These are phyloP conservation scores for Agonopterix arenella DNA, from an alignment of 2,888 invertebrate genomes.

Conservation along the genomic window DNA sequence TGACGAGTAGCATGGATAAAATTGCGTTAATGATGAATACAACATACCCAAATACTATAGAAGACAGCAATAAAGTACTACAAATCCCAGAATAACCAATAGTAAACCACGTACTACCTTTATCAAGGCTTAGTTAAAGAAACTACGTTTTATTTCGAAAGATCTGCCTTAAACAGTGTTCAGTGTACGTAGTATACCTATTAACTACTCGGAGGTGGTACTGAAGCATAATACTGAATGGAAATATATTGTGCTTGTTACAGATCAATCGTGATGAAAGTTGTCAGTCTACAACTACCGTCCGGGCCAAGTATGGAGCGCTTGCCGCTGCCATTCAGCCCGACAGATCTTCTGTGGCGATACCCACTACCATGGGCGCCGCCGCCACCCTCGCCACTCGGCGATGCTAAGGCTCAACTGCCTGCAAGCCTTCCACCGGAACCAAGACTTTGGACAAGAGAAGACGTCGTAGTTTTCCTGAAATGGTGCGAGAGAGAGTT, in stretches of 20 bases:
- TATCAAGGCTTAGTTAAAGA: too few species aligned
- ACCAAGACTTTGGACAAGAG: conserved; percentile 93
- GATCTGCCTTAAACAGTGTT: too few species aligned
- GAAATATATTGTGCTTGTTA: conserved; percentile 20
- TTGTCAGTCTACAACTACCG: conserved; percentile 82
- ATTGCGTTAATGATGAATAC: too few species aligned
- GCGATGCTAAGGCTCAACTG: conserved; percentile 91
- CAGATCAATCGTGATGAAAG: conserved; percentile 77
- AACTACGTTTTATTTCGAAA: too few species aligned
- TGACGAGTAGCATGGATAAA: too few species aligned
- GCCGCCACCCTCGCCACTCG: conserved; percentile 81
- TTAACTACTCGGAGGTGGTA: background rate
- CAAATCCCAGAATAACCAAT: too few species aligned
- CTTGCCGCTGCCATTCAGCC: conserved; percentile 88
- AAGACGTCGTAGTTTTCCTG: conserved; percentile 91
- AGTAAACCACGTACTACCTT: too few species aligned
- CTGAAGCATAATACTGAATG: background rate
- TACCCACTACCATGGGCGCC: conserved; percentile 88
- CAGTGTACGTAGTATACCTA: too few species aligned
- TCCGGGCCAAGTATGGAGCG: conserved; percentile 85
- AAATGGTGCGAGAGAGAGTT: conserved; percentile 96
- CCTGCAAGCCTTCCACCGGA: conserved; percentile 90
- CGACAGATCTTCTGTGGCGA: conserved; percentile 90
- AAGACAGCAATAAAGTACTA: too few species aligned
- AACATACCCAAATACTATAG: too few species aligned